Evolutionary conservation across 2,113 vertebrate genomes (phyloP).

Genomic region (Ailurus styani): DNA sequence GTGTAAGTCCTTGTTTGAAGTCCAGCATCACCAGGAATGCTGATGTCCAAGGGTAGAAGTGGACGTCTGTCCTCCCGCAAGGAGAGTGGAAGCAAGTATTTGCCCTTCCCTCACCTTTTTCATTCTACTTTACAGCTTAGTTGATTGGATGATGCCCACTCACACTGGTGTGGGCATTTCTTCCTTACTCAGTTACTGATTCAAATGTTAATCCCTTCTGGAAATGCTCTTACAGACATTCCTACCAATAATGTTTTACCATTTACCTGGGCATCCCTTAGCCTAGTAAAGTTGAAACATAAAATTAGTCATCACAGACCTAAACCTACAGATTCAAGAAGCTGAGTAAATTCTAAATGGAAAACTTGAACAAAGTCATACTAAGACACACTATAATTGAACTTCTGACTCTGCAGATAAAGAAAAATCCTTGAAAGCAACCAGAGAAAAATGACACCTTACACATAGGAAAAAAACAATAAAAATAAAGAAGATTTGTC

Average conservation of each 20-base stretch:
- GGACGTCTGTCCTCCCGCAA: not conserved
- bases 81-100: not conserved
- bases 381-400: not conserved
- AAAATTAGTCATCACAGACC: not conserved
- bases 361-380: not conserved
- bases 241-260: not conserved
- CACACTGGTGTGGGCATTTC: not conserved
- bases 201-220: not conserved
- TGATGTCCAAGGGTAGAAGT: not conserved
- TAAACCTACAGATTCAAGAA: not conserved
- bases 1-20: not conserved
- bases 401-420: not conserved
- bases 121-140: not conserved
- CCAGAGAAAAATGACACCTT: not conserved
- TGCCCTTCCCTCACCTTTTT: not conserved
- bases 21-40: not conserved
- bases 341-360: not conserved
- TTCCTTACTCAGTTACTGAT: not conserved
- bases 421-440: not conserved
- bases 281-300: not conserved
- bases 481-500: not conserved
- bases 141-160: not conserved
- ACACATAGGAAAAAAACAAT: not conserved
- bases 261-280: not conserved
- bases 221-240: not conserved